These are phyloP conservation scores for Delichon dasypus DNA, from an alignment of 2,797 vertebrate species.

Conservation along the genomic window DNA sequence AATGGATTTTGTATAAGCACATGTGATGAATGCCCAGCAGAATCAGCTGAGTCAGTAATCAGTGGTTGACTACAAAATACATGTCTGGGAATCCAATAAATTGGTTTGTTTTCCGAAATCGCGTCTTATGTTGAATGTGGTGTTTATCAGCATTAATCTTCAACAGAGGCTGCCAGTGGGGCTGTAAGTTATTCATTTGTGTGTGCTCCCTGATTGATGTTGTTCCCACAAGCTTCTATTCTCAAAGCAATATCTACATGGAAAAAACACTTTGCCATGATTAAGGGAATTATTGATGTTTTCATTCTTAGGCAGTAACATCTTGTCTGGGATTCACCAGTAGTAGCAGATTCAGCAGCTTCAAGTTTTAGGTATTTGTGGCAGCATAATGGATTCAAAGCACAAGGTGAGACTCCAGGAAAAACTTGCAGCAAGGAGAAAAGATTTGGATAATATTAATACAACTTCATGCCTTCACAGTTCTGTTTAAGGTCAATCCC, in stretches of 20 bases:
- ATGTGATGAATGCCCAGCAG: slow-evolving; percentile 47
- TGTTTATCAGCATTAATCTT: slow-evolving; percentile 58
- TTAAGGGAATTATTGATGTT: slow-evolving; percentile 55
- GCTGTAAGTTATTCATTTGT: slow-evolving; percentile 45
- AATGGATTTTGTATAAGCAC: slow-evolving; percentile 26
- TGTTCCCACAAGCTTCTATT: slow-evolving; percentile 46
- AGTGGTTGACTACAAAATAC: slow-evolving; percentile 47
- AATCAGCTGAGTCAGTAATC: slow-evolving; percentile 64
- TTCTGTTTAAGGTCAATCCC: neutral
- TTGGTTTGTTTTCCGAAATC: slow-evolving; percentile 54
- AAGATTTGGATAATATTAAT: neutral
- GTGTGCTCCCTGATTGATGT: slow-evolving; percentile 31
- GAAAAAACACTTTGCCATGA: slow-evolving; percentile 20
- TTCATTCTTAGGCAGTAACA: neutral
- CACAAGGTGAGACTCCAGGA: neutral
- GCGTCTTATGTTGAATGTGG: slow-evolving; percentile 12
- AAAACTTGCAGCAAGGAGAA: neutral
- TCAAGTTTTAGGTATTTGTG: neutral
- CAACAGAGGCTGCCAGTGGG: slow-evolving; percentile 26
- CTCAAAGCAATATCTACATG: slow-evolving; percentile 53
- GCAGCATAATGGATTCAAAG: neutral
- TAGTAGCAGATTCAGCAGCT: neutral
- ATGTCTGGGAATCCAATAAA: slow-evolving; percentile 51
- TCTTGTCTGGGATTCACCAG: neutral
- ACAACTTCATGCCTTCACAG: neutral